phyloP scores from a whole-genome alignment of 1,140 invertebrate genomes.

The Aphis gossypii region DNA sequence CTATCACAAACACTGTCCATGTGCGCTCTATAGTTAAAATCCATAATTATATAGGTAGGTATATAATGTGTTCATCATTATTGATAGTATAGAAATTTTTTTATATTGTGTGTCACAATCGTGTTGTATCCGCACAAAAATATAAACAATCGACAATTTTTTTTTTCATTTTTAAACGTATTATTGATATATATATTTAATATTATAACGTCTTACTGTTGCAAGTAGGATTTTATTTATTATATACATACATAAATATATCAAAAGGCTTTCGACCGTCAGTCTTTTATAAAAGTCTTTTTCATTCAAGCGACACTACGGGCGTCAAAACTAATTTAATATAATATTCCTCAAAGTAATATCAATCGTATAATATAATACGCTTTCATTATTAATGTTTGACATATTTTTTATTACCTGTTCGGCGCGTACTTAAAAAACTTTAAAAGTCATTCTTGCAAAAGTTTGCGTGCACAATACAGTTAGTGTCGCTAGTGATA shows the following conservation, averaged over 20 bases:
- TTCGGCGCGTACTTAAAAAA: not conserved
- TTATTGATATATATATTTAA: not conserved
- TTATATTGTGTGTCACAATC: not conserved
- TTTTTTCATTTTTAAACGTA: not conserved
- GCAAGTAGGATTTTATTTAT: not conserved
- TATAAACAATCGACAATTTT: not conserved
- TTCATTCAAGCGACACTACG: not conserved
- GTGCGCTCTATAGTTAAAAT: not conserved
- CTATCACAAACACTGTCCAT: not conserved
- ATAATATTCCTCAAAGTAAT: not conserved
- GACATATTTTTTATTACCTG: not conserved
- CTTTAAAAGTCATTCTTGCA: not conserved
- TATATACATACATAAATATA: not conserved
- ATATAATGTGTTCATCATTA: not conserved
- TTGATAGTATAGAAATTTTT: not conserved
- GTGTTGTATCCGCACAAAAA: not conserved
- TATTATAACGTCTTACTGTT: not conserved
- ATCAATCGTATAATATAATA: not conserved
- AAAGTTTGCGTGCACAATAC: not conserved
- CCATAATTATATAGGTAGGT: not conserved
- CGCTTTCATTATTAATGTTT: not conserved
- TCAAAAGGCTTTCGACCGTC: not conserved
- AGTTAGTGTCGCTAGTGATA: not conserved
- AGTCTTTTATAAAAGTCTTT: not conserved
- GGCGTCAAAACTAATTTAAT: slow-evolving; percentile 7